Evolutionary conservation across 2,797 vertebrate species (phyloP).

Genomic region (Protonibea diacanthus): DNA sequence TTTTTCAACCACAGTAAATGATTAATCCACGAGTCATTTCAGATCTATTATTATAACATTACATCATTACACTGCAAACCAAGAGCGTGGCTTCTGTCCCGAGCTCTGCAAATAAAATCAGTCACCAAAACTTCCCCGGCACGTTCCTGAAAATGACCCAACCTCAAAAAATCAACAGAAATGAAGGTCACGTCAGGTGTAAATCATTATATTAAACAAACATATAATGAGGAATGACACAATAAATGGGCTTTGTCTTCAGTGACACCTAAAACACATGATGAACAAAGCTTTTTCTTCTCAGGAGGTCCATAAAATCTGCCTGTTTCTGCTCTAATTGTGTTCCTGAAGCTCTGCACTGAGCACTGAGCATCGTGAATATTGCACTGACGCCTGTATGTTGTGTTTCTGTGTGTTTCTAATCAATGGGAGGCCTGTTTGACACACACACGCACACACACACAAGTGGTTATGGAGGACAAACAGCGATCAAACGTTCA

Average conservation of each 20-base stretch:
- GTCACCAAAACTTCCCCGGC: no score
- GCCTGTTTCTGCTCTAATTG: not conserved
- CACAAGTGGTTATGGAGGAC: slow-evolving; percentile 45
- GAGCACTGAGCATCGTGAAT: not conserved
- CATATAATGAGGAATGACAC: not conserved
- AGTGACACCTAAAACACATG: not conserved
- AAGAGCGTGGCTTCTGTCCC: not conserved
- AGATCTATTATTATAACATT: not conserved
- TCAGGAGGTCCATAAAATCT: not conserved
- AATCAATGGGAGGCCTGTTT: not conserved
- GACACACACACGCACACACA: slow-evolving; percentile 39
- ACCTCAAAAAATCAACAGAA: not conserved
- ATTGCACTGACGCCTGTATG: not conserved
- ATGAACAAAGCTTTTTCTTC: not conserved
- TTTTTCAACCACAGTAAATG: not conserved
- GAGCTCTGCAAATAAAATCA: not conserved
- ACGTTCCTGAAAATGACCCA: not conserved
- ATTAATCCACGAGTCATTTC: not conserved
- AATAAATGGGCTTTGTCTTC: not conserved
- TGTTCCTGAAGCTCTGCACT: not conserved
- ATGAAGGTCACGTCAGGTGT: not conserved
- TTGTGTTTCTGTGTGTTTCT: not conserved
- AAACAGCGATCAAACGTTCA: slow-evolving; percentile 60
- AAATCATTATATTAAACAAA: not conserved
- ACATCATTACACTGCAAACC: not conserved